Conservation (phyloP, 2,797 vertebrate species). For the Choloepus didactylus region DNA sequence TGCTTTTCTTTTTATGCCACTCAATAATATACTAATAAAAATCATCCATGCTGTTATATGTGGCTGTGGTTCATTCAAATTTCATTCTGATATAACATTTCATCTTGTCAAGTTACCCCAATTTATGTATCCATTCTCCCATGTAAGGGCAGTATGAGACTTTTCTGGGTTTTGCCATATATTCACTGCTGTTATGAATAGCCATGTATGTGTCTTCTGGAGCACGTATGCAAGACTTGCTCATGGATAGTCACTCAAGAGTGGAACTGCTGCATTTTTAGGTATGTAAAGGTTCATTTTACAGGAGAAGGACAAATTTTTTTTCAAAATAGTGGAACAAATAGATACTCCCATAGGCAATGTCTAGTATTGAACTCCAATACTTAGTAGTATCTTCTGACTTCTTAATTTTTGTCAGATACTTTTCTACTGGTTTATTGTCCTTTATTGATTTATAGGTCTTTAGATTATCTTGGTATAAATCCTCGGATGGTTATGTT, state of each 20-base stretch:
- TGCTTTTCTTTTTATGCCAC: not conserved
- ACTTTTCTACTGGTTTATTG: constrained; percentile 10
- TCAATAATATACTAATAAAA: not conserved
- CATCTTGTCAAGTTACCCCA: not conserved
- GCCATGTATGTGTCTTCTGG: not conserved
- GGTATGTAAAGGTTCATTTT: not conserved
- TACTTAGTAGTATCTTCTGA: not conserved
- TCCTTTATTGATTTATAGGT: constrained; percentile 26
- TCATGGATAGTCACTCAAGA: constrained; percentile 15
- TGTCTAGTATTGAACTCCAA: not conserved
- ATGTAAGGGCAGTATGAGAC: not conserved
- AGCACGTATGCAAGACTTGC: not conserved
- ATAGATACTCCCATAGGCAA: not conserved
- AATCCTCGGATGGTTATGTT: not conserved
- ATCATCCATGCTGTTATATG: not conserved
- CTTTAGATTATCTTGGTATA: not conserved
- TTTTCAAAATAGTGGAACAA: not conserved
- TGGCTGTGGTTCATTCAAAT: not conserved
- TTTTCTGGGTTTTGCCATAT: not conserved
- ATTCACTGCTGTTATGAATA: not conserved
- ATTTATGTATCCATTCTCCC: not conserved
- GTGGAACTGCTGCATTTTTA: not conserved
- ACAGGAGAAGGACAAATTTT: not conserved
- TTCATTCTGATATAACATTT: not conserved
- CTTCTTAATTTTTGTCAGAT: not conserved